Conservation (phyloP, 1,140 invertebrate species). For the Nasonia longicornis region DNA sequence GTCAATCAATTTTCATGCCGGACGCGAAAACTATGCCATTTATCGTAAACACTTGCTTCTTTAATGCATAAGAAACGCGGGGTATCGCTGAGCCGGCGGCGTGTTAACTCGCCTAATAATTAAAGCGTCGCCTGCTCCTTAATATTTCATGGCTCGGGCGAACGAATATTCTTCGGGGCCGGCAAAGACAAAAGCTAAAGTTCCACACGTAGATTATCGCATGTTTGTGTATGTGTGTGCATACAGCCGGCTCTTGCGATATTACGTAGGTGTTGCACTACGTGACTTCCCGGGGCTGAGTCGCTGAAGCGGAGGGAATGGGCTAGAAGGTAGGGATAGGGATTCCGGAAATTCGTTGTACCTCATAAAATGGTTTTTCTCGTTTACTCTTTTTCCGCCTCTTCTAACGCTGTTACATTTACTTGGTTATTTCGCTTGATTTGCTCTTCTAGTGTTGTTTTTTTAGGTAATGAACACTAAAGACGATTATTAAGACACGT, state of each 20-base stretch:
- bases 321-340: no score
- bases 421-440: no score
- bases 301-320: no score
- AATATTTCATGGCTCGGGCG: constrained; percentile 13
- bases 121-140: constrained; percentile 23
- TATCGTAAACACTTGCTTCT: background rate
- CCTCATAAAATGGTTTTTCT: constrained; percentile 11
- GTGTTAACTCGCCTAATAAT: constrained; percentile 13
- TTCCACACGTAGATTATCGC: background rate
- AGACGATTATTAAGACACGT: no score
- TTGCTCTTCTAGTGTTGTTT: no score
- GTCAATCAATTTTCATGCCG: background rate
- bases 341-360: background rate
- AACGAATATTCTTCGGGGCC: constrained; percentile 7
- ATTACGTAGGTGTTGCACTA: constrained; percentile 13
- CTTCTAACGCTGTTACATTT: no score
- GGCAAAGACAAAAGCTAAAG: background rate
- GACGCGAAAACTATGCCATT: background rate
- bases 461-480: no score
- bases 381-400: background rate
- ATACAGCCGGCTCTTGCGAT: background rate
- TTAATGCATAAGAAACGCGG: background rate
- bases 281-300: constrained; percentile 1
- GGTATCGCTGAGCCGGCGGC: background rate
- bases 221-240: background rate